Percentiles rank a stretch among this genome's conserved stretches.
phyloP scores from a whole-genome alignment of 2,113 vertebrate species.

The cat (Felis catus) region F.catus_Fca126_mat1.0 CM031412.1:11374001-11374500 shows the following conservation, averaged over 20 bases:
- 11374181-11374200: conserved; percentile 16
- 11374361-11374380: conserved; percentile 99
- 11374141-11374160: conserved; percentile 50
- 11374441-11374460: neutral
- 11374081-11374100: neutral
- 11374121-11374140: conserved; percentile 38
- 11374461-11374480: neutral
- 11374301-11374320: conserved; percentile 98
- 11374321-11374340: conserved; percentile 98
- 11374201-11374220: conserved; percentile 56
- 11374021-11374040: neutral
- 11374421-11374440: neutral
- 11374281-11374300: conserved; percentile 88
- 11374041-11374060: neutral
- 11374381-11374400: conserved; percentile 99
- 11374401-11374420: conserved; percentile 88
- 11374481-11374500: neutral
- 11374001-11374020: neutral
- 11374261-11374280: conserved; percentile 70
- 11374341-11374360: conserved; percentile 97
- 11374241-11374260: conserved; percentile 64
- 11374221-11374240: conserved; percentile 36
- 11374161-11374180: conserved; percentile 41
- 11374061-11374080: neutral
- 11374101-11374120: conserved; percentile 36